A percentile compares a stretch with the other conserved stretches of the same genome.
These are phyloP conservation scores for Neofelis nebulosa DNA, from an alignment of 2,113 vertebrate species.

Conservation along the genomic window DNA sequence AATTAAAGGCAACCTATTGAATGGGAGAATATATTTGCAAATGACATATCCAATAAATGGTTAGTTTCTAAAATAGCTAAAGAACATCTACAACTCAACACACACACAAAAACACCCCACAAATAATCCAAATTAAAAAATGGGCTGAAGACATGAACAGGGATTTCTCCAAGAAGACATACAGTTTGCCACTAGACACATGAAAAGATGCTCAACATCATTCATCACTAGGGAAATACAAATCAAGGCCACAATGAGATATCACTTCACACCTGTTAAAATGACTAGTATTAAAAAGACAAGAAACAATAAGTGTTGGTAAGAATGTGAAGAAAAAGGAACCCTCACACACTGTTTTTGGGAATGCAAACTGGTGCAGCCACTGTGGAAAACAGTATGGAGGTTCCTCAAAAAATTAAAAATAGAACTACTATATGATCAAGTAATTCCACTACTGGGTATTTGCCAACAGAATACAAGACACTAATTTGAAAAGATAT, in stretches of 20 bases:
- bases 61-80: neutral
- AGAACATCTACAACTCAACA: neutral
- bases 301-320: neutral
- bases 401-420: neutral
- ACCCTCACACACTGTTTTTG: neutral
- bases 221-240: neutral
- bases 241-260: neutral
- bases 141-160: neutral
- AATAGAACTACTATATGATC: neutral
- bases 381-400: neutral
- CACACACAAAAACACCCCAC: no score
- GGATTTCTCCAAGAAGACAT: neutral
- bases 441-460: neutral
- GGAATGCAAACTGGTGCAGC: neutral
- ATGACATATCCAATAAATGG: neutral
- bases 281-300: neutral
- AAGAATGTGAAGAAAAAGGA: neutral
- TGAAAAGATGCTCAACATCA: neutral
- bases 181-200: neutral
- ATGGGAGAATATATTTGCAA: neutral
- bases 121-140: neutral
- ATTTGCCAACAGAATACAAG: neutral
- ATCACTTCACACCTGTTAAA: neutral
- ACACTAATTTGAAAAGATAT: neutral
- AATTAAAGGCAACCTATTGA: neutral